Base-by-base conservation (phyloP, 1,140 invertebrate genomes). In the Ephestia elutella region DNA sequence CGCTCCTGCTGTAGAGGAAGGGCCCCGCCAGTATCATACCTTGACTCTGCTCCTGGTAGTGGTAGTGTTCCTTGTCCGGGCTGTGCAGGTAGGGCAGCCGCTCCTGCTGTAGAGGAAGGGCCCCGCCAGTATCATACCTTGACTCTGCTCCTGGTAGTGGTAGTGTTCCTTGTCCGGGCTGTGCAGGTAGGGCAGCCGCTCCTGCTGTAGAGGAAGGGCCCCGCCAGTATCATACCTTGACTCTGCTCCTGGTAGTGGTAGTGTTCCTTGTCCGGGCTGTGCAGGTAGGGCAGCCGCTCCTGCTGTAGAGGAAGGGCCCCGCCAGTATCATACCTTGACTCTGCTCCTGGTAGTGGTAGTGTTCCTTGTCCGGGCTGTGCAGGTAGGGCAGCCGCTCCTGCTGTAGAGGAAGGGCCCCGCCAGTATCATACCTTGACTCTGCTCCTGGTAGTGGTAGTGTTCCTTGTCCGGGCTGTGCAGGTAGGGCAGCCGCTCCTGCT, bases 211-310 rank as follows among this genome's bases (percentile, higher is more conserved):
- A 21, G 44, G 38, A 56, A 53, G 35, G 21, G 20, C 54, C n/a
- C n/a, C n/a, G n/a, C n/a, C n/a, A 78, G 63, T 0, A 75, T 3
- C 2, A 7, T 25, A 25, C 21, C 74, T 66, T 81, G 80, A 17
- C 80, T 80, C 60, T 25, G 21, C 73, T 77, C 9, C 64, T 59
- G 62, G n/a, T 80, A 80, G 66, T 75, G 70, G 68, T 82, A 77
- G 64, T 81, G 73, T 19, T 74, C 68, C 21, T 73, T 76, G 60
- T 80, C 75, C 1, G 49, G 15, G 61, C 30, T 54, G 59, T 57
- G 57, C 38, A 21, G 44, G 38, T 60, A 53, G 35, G 21, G 20
- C 54, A 78, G 63, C 1, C 77, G n/a, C n/a, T n/a, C n/a, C n/a
- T n/a, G 61, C 30, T 54, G 59, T 57, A 54, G 28, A 21, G 44